Evolutionary conservation across 2,888 invertebrate genomes (phyloP).

Genomic region (Nephrocerus scutellatus): DNA sequence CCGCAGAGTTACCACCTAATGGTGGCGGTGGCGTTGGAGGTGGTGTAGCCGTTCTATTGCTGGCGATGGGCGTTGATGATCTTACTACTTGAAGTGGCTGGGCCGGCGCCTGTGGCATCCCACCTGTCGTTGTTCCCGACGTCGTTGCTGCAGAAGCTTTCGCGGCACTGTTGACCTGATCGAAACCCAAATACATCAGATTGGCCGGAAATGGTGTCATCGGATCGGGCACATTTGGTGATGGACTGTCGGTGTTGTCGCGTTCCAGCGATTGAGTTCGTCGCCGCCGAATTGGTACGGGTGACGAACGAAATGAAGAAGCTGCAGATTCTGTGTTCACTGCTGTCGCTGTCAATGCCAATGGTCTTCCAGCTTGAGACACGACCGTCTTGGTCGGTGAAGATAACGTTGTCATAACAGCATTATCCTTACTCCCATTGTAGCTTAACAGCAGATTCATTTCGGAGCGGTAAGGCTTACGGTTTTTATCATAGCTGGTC

Average conservation of each 20-base stretch:
- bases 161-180: conserved; percentile 33
- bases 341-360: conserved; percentile 3
- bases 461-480: conserved; percentile 47
- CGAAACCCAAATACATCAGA: conserved; percentile 44
- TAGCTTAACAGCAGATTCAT: conserved; percentile 45
- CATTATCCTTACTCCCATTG: conserved; percentile 38
- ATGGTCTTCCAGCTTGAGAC: not conserved
- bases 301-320: conserved; percentile 4
- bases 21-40: conserved; percentile 1
- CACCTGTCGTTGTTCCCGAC: no score
- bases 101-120: not conserved
- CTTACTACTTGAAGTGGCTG: conserved; percentile 1
- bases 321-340: conserved; percentile 12
- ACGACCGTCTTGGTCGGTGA: conserved; percentile 10
- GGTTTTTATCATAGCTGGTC: conserved; percentile 31
- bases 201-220: conserved; percentile 46
- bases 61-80: conserved; percentile 10
- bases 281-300: conserved; percentile 20
- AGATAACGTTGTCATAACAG: conserved; percentile 28
- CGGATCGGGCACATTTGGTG: conserved; percentile 43
- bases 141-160: no score
- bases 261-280: conserved; percentile 34
- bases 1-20: conserved; percentile 11
- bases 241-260: conserved; percentile 40
- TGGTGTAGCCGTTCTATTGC: conserved; percentile 6